These are phyloP conservation scores for Chloroceryle amazona DNA, from an alignment of 2,797 vertebrate genomes.

Conservation along the genomic window DNA sequence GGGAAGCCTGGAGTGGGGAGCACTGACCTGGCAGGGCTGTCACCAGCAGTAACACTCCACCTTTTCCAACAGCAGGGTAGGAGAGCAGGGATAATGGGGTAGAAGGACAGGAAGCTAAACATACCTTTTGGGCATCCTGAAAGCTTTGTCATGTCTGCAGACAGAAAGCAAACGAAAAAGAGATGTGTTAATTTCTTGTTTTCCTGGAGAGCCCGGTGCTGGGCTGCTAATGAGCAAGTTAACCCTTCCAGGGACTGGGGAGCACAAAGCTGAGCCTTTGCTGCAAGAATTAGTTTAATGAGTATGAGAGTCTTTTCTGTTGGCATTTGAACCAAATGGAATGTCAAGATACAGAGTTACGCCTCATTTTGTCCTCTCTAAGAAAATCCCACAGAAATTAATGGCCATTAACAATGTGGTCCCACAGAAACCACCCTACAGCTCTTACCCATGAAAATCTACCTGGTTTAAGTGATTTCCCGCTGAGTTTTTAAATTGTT, in stretches of 20 bases:
- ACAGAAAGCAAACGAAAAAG: slow-evolving; percentile 47
- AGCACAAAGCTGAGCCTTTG: not conserved
- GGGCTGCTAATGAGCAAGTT: not conserved
- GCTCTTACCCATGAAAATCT: not conserved
- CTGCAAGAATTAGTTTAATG: not conserved
- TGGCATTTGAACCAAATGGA: not conserved
- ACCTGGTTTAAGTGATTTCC: not conserved
- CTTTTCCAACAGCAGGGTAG: not conserved
- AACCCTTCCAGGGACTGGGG: not conserved
- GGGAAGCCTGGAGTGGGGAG: not conserved
- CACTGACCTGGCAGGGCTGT: not conserved
- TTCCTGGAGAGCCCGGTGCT: not conserved
- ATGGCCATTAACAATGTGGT: not conserved
- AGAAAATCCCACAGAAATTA: not conserved
- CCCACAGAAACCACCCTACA: not conserved
- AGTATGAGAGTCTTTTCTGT: not conserved
- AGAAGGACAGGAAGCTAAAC: slow-evolving; percentile 49
- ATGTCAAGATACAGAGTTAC: not conserved
- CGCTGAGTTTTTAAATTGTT: not conserved
- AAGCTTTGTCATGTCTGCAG: slow-evolving; percentile 87
- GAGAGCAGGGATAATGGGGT: not conserved
- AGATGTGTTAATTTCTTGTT: not conserved
- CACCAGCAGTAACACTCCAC: not conserved
- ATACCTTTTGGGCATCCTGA: slow-evolving; percentile 92
- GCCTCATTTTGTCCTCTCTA: not conserved